These are phyloP conservation scores for Phrynocephalus guinanensis DNA, from an alignment of 2,797 vertebrate genomes.

Conservation along the genomic window DNA sequence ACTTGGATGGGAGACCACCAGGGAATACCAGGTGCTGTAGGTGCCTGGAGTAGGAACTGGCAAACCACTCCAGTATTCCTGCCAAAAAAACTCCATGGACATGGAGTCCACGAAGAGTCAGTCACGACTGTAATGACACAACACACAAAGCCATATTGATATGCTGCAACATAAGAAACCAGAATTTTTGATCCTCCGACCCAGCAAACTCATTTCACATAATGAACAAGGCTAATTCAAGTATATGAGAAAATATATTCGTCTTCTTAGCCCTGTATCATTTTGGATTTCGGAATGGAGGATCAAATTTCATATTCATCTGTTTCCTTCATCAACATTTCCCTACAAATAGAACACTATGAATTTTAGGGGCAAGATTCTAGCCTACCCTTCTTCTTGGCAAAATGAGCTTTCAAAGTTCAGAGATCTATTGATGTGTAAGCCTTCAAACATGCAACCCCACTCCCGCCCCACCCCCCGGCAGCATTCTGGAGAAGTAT, in stretches of 20 bases:
- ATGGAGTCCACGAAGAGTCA: no score
- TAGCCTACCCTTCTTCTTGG: background rate
- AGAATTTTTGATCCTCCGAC: background rate
- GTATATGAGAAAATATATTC: background rate
- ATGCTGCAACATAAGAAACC: background rate
- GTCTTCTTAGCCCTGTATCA: background rate
- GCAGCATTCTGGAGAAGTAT: constrained; percentile 1
- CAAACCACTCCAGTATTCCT: no score
- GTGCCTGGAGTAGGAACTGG: no score
- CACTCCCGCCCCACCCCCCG: no score
- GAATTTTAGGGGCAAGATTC: background rate
- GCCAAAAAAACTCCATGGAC: no score
- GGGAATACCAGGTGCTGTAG: no score
- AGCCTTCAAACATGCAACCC: constrained; percentile 10
- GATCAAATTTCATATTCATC: background rate
- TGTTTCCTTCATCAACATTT: background rate
- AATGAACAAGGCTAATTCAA: background rate
- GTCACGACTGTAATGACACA: no score
- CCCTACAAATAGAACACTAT: background rate
- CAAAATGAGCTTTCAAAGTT: background rate
- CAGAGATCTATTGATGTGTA: constrained; percentile 2
- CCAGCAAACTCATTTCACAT: background rate
- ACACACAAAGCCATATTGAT: background rate
- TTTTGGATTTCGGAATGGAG: constrained; percentile 5
- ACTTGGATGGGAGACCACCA: no score